A percentile compares a stretch with the other conserved stretches of the same genome.
Conservation (phyloP, 2,888 invertebrate species). For the Epinotia nisella region DNA sequence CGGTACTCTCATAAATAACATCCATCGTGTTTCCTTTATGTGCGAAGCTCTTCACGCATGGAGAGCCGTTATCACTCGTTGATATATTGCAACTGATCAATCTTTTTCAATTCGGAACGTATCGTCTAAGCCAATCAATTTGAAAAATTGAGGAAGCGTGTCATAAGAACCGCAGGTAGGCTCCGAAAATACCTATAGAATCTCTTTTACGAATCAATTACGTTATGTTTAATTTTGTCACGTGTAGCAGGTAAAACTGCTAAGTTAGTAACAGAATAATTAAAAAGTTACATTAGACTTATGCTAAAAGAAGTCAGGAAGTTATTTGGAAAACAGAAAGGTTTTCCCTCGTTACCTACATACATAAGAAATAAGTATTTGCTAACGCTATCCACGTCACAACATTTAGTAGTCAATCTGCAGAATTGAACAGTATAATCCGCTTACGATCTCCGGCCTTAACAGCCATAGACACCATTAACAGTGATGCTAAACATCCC, state of each 20-base stretch:
- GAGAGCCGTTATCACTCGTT: constrained; percentile 37
- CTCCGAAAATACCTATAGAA: constrained; percentile 7
- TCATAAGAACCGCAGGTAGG: constrained; percentile 11
- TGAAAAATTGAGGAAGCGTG: constrained; percentile 26
- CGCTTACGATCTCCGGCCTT: constrained; percentile 16
- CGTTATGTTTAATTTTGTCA: neutral
- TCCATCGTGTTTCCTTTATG: constrained; percentile 8
- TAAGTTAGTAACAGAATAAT: neutral
- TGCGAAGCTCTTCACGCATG: constrained; percentile 8
- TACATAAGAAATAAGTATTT: too few relatives aligned
- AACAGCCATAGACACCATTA: constrained; percentile 24
- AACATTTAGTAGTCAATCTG: constrained; percentile 32
- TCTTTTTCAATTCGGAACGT: constrained; percentile 30
- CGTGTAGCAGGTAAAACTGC: neutral
- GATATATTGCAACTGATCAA: constrained; percentile 38
- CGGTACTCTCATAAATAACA: constrained; percentile 23
- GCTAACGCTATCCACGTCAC: constrained; percentile 16
- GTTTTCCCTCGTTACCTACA: too few relatives aligned
- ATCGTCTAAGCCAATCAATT: constrained; percentile 33
- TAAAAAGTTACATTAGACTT: neutral
- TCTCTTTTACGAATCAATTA: neutral
- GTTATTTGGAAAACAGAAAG: too few relatives aligned
- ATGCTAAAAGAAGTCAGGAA: neutral
- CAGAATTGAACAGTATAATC: constrained; percentile 24
- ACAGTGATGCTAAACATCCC: constrained; percentile 34